phyloP scores from a whole-genome alignment of 2,797 vertebrate genomes.

The Fringilla coelebs region DNA sequence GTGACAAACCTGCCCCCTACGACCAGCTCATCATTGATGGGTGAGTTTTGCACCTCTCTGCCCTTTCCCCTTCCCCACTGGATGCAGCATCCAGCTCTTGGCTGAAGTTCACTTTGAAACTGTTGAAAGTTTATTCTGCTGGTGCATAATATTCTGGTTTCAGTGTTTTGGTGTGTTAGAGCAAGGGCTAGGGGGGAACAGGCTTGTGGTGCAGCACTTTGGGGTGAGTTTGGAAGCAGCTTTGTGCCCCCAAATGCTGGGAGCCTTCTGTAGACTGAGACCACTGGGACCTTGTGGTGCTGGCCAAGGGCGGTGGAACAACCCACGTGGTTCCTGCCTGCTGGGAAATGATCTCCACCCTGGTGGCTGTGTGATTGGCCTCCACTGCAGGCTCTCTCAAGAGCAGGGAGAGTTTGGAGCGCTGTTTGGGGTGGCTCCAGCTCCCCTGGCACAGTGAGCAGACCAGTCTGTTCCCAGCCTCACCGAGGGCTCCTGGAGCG shows the following conservation, averaged over 20 bases:
- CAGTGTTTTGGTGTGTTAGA: not conserved
- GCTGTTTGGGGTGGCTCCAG: not conserved
- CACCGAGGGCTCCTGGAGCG: not conserved
- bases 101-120: not conserved
- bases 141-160: not conserved
- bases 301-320: not conserved
- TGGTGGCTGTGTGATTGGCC: not conserved
- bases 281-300: not conserved
- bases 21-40: slow-evolving; percentile 97
- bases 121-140: not conserved
- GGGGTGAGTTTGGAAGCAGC: not conserved
- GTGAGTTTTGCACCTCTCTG: slow-evolving; percentile 49
- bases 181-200: not conserved
- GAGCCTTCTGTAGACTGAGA: not conserved
- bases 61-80: not conserved
- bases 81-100: not conserved
- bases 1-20: slow-evolving; percentile 95
- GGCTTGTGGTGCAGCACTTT: not conserved
- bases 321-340: not conserved
- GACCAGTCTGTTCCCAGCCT: not conserved
- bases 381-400: not conserved
- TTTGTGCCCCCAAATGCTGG: not conserved
- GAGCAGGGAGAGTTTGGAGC: not conserved
- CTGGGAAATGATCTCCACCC: not conserved
- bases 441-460: not conserved